phyloP scores from a whole-genome alignment of 2,113 vertebrate genomes.

The Pteronura brasiliensis region DNA sequence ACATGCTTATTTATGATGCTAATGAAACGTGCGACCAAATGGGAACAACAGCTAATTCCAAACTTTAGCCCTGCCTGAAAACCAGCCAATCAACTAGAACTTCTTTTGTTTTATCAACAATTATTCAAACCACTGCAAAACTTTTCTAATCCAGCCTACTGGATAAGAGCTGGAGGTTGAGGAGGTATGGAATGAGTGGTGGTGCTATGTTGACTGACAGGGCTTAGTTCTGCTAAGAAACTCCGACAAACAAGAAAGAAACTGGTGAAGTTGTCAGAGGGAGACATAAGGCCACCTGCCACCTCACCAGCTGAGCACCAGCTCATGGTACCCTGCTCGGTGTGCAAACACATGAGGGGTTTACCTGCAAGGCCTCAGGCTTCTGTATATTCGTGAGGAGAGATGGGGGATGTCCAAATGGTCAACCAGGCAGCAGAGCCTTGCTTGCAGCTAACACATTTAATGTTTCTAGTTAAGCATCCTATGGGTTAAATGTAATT shows the following conservation, averaged over 20 bases:
- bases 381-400: not conserved
- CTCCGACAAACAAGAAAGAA: not conserved
- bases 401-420: not conserved
- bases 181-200: fast-evolving
- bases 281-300: not conserved
- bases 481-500: not conserved
- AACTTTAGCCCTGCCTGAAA: not conserved
- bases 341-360: not conserved
- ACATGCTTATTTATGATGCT: not conserved
- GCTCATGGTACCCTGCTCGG: no score
- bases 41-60: not conserved
- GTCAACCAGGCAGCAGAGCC: not conserved
- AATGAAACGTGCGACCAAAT: not conserved
- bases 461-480: not conserved
- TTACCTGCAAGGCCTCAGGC: not conserved
- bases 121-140: not conserved
- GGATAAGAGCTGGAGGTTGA: not conserved
- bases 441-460: not conserved
- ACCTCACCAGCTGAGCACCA: not conserved
- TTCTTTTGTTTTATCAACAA: not conserved
- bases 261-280: not conserved
- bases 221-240: not conserved
- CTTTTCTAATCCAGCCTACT: not conserved
- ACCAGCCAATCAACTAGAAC: no score
- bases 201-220: not conserved